A percentile compares a stretch with the other conserved stretches of the same genome.
Evolutionary conservation across 2,888 invertebrate genomes (phyloP).

Genomic region (Napeogenes sylphis): DNA sequence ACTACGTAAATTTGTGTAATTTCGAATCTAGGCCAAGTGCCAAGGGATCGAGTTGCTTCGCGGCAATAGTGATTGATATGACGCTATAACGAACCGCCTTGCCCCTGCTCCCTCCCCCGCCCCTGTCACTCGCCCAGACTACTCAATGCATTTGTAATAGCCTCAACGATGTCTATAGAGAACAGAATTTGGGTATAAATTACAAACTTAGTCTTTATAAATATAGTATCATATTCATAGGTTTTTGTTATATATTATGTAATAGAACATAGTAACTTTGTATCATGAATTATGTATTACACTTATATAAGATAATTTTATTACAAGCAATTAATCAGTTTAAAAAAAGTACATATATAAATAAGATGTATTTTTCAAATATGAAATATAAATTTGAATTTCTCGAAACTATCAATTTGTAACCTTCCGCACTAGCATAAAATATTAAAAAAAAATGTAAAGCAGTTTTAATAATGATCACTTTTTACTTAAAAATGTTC

Average conservation of each 20-base stretch:
- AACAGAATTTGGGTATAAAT: conserved; percentile 16
- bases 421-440: neutral
- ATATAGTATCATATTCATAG: neutral
- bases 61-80: conserved; percentile 75
- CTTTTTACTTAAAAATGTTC: neutral
- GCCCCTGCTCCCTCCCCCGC: conserved; percentile 32
- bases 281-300: too few species aligned
- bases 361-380: neutral
- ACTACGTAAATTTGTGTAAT: conserved; percentile 76
- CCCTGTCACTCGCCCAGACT: conserved; percentile 51
- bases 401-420: neutral
- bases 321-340: too few species aligned
- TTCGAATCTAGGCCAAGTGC: conserved; percentile 76
- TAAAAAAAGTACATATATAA: too few species aligned
- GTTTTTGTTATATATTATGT: neutral
- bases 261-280: neutral
- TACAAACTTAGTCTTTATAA: conserved; percentile 1
- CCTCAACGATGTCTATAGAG: conserved; percentile 17
- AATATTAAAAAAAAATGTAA: neutral
- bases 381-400: neutral
- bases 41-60: conserved; percentile 68
- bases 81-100: conserved; percentile 60
- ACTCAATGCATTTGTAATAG: conserved; percentile 58
- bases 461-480: too few species aligned
- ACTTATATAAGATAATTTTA: too few species aligned